phyloP scores from a whole-genome alignment of 2,888 invertebrate species.

The Cremastobaeus sp. region DNA sequence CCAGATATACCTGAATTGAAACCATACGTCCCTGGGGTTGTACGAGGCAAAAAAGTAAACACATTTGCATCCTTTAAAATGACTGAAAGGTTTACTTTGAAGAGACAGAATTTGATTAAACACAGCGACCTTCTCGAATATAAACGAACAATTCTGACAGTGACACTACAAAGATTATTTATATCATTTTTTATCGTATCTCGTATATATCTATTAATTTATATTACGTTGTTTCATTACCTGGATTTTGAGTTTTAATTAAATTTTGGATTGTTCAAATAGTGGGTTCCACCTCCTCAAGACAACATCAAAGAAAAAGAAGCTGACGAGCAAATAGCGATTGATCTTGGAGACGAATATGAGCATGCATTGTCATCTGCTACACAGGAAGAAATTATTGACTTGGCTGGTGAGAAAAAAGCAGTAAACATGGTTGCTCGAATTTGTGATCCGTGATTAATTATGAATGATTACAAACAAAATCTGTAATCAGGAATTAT shows the following conservation, averaged over 20 bases:
- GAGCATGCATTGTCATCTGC: slow-evolving; percentile 93
- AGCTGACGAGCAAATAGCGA: slow-evolving; percentile 93
- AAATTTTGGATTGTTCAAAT: slow-evolving; percentile 68
- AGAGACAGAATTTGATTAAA: background rate
- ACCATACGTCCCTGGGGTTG: slow-evolving; percentile 93
- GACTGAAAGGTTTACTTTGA: too few species aligned
- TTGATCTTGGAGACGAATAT: slow-evolving; percentile 96
- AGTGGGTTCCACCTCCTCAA: slow-evolving; percentile 91
- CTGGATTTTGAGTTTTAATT: background rate
- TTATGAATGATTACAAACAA: too few species aligned
- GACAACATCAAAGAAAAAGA: slow-evolving; percentile 85
- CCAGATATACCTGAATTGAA: slow-evolving; percentile 98
- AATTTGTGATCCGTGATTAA: too few species aligned
- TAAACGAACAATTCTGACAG: too few species aligned
- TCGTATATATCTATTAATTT: background rate
- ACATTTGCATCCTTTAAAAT: background rate
- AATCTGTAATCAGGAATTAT: too few species aligned
- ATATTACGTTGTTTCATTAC: background rate
- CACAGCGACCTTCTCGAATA: too few species aligned
- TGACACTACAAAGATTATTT: too few species aligned
- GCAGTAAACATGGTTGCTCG: too few species aligned
- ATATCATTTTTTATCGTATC: too few species aligned
- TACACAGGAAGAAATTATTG: slow-evolving; percentile 97
- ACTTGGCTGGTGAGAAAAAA: slow-evolving; percentile 90
- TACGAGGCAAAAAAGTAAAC: slow-evolving; percentile 92